phyloP scores from a whole-genome alignment of 2,797 vertebrate genomes.

The Rhynchotus rufescens region DNA sequence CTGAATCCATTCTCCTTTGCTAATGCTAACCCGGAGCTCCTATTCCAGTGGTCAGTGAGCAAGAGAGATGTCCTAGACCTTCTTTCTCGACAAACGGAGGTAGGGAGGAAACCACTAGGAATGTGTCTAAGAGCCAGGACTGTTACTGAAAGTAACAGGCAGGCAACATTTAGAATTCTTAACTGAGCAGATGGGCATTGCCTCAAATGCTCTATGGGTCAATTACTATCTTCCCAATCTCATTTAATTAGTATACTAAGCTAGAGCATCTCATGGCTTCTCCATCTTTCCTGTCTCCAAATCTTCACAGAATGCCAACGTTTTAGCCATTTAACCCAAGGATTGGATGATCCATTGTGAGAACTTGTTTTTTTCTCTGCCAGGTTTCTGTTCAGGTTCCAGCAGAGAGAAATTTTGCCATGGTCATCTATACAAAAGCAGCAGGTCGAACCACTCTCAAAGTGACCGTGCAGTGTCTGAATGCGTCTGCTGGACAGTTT shows the following conservation, averaged over 20 bases:
- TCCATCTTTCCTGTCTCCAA: background rate
- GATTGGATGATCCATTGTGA: background rate
- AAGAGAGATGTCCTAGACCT: constrained; percentile 79
- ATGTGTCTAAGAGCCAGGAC: background rate
- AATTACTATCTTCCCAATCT: background rate
- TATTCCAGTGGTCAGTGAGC: constrained; percentile 80
- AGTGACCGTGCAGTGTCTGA: constrained; percentile 63
- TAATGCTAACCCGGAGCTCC: constrained; percentile 69
- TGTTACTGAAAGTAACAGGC: background rate
- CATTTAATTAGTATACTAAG: background rate
- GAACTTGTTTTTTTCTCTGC: background rate
- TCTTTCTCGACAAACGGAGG: constrained; percentile 75
- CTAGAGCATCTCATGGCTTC: background rate
- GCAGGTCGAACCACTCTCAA: constrained; percentile 74
- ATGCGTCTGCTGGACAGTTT: constrained; percentile 53
- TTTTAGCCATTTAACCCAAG: background rate
- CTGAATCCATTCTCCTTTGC: constrained; percentile 81
- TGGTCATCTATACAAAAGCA: constrained; percentile 72
- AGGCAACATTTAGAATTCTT: background rate
- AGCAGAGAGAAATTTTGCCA: constrained; percentile 75
- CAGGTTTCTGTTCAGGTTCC: constrained; percentile 74
- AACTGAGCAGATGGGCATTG: background rate
- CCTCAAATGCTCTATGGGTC: background rate
- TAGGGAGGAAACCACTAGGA: background rate
- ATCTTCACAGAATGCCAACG: background rate